Percentiles rank a stretch among this genome's conserved stretches.
Conservation (phyloP, 2,888 invertebrate genomes). For the Apoda limacodes region DNA sequence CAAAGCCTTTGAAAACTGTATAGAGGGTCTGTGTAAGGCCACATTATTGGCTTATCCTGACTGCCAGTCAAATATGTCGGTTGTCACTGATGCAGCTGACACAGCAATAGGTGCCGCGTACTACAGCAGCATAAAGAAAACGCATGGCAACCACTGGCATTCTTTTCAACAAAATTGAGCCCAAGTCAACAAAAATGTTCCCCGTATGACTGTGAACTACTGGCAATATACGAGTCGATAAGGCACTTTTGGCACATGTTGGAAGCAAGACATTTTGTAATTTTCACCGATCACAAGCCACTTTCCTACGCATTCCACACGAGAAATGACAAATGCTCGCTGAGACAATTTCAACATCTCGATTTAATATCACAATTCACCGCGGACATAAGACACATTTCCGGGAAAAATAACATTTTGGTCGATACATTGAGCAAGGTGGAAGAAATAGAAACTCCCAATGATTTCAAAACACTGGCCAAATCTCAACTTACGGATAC, state of each 20-base stretch:
- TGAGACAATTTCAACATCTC: slow-evolving; percentile 19
- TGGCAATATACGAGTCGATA: slow-evolving; percentile 17
- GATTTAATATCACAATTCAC: slow-evolving; percentile 22
- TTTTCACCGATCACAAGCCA: no score
- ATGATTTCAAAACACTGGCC: slow-evolving; percentile 13
- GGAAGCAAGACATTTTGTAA: slow-evolving; percentile 14
- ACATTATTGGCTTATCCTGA: not conserved
- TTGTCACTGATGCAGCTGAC: not conserved
- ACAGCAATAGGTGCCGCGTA: no score
- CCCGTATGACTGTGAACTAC: slow-evolving; percentile 17
- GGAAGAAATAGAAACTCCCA: no score
- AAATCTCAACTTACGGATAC: slow-evolving; percentile 11
- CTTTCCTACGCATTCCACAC: slow-evolving; percentile 19
- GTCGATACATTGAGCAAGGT: slow-evolving; percentile 23
- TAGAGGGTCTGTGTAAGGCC: not conserved
- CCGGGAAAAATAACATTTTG: slow-evolving; percentile 20
- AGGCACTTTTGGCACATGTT: slow-evolving; percentile 21
- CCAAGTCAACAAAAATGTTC: slow-evolving; percentile 12
- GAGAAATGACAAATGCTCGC: slow-evolving; percentile 20
- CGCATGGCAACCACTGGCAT: slow-evolving; percentile 9
- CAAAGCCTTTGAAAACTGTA: not conserved
- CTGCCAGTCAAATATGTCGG: not conserved
- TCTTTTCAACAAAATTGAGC: slow-evolving; percentile 16
- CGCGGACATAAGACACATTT: no score
- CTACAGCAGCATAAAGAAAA: not conserved